Conservation (phyloP, 2,797 vertebrate genomes). For the Taeniopygia guttata region DNA sequence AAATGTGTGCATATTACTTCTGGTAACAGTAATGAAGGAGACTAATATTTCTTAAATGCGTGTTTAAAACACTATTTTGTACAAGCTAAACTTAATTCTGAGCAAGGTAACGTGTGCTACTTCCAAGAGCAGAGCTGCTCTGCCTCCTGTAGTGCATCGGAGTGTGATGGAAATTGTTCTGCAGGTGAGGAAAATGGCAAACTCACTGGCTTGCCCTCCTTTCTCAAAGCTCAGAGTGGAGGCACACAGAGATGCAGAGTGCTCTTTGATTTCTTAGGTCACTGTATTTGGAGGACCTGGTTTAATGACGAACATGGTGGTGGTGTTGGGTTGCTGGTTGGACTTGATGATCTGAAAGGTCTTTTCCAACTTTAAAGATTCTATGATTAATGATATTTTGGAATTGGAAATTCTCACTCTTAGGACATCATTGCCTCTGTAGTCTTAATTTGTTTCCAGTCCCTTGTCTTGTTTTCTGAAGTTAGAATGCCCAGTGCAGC, state of each 20-base stretch:
- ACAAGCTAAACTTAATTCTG: background rate
- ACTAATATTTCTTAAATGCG: background rate
- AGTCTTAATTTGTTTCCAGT: background rate
- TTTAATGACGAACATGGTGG: background rate
- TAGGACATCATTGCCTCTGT: background rate
- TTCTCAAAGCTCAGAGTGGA: background rate
- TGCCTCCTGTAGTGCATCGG: background rate
- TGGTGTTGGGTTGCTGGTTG: background rate
- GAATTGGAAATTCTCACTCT: background rate
- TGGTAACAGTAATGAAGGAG: slow-evolving; percentile 17
- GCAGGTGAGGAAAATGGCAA: background rate
- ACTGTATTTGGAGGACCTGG: background rate
- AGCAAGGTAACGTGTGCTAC: background rate
- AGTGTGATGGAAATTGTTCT: background rate
- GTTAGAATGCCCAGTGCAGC: background rate
- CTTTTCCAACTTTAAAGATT: background rate
- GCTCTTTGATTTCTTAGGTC: background rate
- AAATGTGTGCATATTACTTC: background rate
- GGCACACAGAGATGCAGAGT: background rate
- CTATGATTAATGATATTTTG: background rate
- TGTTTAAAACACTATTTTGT: background rate
- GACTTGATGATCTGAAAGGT: background rate
- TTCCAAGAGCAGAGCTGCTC: background rate
- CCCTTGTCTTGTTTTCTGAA: background rate
- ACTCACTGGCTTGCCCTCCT: background rate